These are phyloP conservation scores for Ichneumoninae sp. DNA, from an alignment of 2,888 invertebrate species.

Conservation along the genomic window DNA sequence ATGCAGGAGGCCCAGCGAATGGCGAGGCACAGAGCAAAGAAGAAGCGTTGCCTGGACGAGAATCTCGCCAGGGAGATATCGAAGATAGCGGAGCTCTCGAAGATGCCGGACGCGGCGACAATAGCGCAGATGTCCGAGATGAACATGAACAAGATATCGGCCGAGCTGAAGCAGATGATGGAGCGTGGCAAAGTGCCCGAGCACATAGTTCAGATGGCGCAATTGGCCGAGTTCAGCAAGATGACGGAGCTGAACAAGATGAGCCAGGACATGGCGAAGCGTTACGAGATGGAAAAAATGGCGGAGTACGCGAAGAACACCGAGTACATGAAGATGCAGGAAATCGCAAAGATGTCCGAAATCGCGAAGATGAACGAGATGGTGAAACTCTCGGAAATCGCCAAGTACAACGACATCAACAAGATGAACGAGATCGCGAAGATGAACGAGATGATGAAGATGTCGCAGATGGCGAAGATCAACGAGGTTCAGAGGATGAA, in stretches of 20 bases:
- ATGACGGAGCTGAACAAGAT: constrained; percentile 82
- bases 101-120: constrained; percentile 81
- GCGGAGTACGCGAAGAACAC: constrained; percentile 82
- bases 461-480: constrained; percentile 82
- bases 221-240: constrained; percentile 82
- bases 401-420: constrained; percentile 81
- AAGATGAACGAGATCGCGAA: constrained; percentile 82
- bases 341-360: constrained; percentile 82
- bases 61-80: constrained; percentile 83
- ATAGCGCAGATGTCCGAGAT: constrained; percentile 83
- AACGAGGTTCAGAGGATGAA: constrained; percentile 83
- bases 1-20: constrained; percentile 83
- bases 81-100: constrained; percentile 82
- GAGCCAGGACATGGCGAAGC: constrained; percentile 82
- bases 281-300: constrained; percentile 83
- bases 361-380: constrained; percentile 82
- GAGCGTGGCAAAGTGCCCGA: constrained; percentile 83
- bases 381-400: constrained; percentile 82
- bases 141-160: constrained; percentile 84
- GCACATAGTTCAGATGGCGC: constrained; percentile 83
- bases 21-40: constrained; percentile 83
- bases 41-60: constrained; percentile 82
- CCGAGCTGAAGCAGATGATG: constrained; percentile 83
- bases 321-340: constrained; percentile 83
- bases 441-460: constrained; percentile 81